phyloP scores from a whole-genome alignment of 2,113 vertebrate genomes.

The Barbus barbus region DNA sequence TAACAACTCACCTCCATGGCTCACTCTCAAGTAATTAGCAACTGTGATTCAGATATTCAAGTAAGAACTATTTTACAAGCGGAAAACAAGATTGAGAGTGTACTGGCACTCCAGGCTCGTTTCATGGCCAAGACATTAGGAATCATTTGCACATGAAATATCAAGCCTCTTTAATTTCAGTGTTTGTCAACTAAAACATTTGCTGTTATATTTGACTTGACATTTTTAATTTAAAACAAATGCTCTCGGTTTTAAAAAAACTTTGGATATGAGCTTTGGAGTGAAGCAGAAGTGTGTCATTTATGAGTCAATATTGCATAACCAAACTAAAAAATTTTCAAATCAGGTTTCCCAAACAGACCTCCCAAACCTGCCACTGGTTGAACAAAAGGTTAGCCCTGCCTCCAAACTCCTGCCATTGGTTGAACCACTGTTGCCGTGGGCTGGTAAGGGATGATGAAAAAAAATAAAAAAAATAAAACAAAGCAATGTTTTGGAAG shows the following conservation, averaged over 20 bases:
- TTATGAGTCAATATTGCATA: neutral
- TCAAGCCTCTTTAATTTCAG: neutral
- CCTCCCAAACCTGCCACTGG: neutral
- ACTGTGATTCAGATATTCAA: neutral
- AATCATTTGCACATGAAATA: conserved; percentile 11
- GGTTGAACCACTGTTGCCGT: neutral
- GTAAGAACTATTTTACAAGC: neutral
- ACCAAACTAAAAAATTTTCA: neutral
- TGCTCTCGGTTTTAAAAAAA: neutral
- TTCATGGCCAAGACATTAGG: neutral
- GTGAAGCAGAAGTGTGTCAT: neutral
- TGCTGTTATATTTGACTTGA: neutral
- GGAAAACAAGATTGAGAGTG: neutral
- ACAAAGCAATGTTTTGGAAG: neutral
- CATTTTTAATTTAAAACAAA: neutral
- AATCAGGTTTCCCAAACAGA: neutral
- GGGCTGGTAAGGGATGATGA: neutral
- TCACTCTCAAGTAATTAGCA: conserved; percentile 29
- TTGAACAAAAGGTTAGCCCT: neutral
- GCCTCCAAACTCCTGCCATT: neutral
- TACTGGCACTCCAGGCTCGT: neutral
- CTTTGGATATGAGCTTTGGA: neutral
- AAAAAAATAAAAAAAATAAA: neutral
- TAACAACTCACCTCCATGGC: conserved; percentile 13
- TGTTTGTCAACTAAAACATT: neutral